Base-by-base conservation (phyloP, 2,797 vertebrate genomes). In the Dicrostonyx torquatus region DNA sequence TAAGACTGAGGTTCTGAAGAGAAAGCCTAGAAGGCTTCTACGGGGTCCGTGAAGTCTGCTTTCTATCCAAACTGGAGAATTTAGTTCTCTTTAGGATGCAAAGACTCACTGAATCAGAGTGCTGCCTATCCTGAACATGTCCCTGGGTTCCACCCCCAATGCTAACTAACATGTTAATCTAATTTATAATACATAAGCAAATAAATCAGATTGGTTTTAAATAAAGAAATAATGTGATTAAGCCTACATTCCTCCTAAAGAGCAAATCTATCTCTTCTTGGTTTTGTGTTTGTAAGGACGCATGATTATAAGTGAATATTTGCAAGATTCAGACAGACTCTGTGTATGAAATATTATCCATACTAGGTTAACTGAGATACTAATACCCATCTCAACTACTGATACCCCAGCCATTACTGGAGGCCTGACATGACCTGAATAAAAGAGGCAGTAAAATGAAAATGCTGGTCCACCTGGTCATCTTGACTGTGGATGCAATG, bases 181-280 rank as follows among this genome's bases (percentile, higher is more conserved):
- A 62, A 48, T 10, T 60, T 24, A 17, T 24, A 77, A 37, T 64
- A 77, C 77, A 64, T 40, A 31, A 43, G 14, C 12, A 62, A 82
- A 26, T 18, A 24, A 26, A 15, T 77, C 12, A 85, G 24, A 87
- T 43, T 80, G 31, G 11, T 79, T 87, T 90, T 76, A 77, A 48
- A 10, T 79, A 43, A 95, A 14, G 12, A 50, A 80, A 79, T 89
- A 37, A 85, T 72, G 29, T 80, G 37, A 83, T 89, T 94, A 79
- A 58, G 15, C 43, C 20, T 73, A 17, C 6, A 85, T 26, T 72
- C 72, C 48, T 87, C 76, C 18, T 64, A 72, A 87, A 89, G 87
- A 95, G 9, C 2, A 68, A 68, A 34, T 68, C 34, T 43, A 29
- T 93, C 11, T 34, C 53, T 87, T 20, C 58, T 29, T 66, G 14